Evolutionary conservation across 2,888 invertebrate genomes (phyloP).

Genomic region (Leptarthrus brevirostris): DNA sequence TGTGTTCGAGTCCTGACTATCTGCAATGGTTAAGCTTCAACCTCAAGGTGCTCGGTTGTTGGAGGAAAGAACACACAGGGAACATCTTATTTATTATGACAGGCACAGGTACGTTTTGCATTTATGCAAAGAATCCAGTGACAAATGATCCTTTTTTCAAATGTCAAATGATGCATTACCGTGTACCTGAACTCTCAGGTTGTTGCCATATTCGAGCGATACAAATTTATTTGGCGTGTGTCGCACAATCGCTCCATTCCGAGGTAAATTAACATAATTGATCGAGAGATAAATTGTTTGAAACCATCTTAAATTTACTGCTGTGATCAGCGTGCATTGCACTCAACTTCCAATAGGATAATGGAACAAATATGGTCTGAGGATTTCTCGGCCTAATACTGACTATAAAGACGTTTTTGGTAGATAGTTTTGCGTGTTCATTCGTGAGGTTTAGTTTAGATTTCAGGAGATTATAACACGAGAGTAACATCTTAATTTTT

Average conservation of each 20-base stretch:
- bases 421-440: no score
- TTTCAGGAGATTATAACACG: no score
- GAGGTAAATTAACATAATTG: slow-evolving; percentile 36
- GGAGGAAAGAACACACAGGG: slow-evolving; percentile 12
- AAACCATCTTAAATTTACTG: not conserved
- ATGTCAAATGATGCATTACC: slow-evolving; percentile 40
- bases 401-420: no score
- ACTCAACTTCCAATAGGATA: no score
- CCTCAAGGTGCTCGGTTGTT: not conserved
- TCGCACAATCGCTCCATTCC: slow-evolving; percentile 34
- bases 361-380: no score
- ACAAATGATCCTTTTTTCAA: slow-evolving; percentile 53
- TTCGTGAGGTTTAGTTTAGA: no score
- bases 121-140: slow-evolving; percentile 51
- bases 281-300: slow-evolving; percentile 11
- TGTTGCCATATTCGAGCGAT: slow-evolving; percentile 28
- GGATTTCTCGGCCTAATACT: no score
- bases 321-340: not conserved
- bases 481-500: no score
- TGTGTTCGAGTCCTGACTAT: not conserved
- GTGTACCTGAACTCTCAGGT: slow-evolving; percentile 16
- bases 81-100: slow-evolving; percentile 55
- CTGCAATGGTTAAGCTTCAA: no score
- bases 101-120: slow-evolving; percentile 47
- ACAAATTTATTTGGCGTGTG: slow-evolving; percentile 49